Percentiles rank a stretch among this genome's conserved stretches.
phyloP scores from a whole-genome alignment of 2,888 invertebrate species.

The Orthosia cruda region DNA sequence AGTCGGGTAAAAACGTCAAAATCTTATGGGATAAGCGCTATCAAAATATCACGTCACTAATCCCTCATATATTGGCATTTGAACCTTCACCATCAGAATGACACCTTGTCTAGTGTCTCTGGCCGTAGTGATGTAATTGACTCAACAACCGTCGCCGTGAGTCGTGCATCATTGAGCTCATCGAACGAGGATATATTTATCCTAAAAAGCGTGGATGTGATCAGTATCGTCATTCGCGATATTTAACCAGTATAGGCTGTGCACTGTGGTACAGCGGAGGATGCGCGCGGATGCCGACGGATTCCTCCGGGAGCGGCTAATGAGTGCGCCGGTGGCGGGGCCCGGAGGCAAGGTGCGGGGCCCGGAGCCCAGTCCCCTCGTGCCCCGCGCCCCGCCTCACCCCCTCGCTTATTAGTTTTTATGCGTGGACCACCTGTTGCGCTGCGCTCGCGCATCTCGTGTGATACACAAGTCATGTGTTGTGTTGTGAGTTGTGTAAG shows the following conservation, averaged over 20 bases:
- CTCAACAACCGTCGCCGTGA: background rate
- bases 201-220: constrained; percentile 31
- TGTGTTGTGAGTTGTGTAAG: constrained; percentile 5
- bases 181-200: constrained; percentile 10
- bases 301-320: constrained; percentile 65
- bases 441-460: constrained; percentile 52
- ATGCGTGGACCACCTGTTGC: constrained; percentile 68
- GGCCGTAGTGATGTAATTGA: background rate
- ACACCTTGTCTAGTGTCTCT: too few relatives aligned
- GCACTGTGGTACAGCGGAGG: constrained; percentile 1
- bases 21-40: too few relatives aligned
- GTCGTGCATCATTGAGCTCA: constrained; percentile 5
- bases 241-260: constrained; percentile 45
- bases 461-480: constrained; percentile 24
- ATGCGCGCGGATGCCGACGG: constrained; percentile 45
- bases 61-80: too few relatives aligned
- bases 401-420: constrained; percentile 67
- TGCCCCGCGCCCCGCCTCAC: constrained; percentile 2
- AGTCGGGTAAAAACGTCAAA: too few relatives aligned
- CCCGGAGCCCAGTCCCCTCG: background rate
- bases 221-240: constrained; percentile 39
- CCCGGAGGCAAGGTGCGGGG: background rate
- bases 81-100: too few relatives aligned
- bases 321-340: constrained; percentile 41
- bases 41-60: too few relatives aligned